Percentiles rank a stretch among this genome's conserved stretches.
Conservation (phyloP, 2,888 invertebrate genomes). For the Philereme transversata region DNA sequence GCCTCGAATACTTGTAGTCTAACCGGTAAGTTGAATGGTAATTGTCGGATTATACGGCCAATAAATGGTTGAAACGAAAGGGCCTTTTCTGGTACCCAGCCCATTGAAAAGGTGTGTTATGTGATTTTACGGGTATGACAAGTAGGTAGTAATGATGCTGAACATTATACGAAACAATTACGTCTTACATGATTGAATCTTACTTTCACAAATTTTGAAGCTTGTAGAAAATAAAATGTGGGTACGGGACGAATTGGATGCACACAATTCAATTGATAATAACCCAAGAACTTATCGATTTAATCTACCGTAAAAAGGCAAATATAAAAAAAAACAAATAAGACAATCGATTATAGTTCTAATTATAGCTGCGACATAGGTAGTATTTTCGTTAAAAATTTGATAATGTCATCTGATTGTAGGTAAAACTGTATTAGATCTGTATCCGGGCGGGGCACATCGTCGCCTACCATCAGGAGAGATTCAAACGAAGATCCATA, state of each 20-base stretch:
- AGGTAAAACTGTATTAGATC: too few relatives aligned
- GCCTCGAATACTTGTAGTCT: slow-evolving; percentile 27
- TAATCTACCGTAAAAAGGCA: too few relatives aligned
- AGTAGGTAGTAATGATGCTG: slow-evolving; percentile 3
- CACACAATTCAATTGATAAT: too few relatives aligned
- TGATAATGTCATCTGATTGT: too few relatives aligned
- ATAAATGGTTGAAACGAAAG: slow-evolving; percentile 29
- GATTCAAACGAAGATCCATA: too few relatives aligned
- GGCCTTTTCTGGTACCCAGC: slow-evolving; percentile 19
- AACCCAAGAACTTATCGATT: too few relatives aligned
- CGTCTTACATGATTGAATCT: slow-evolving; percentile 15
- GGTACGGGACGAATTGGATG: neutral
- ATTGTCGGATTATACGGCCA: slow-evolving; percentile 28
- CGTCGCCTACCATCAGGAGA: too few relatives aligned
- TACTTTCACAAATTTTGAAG: slow-evolving; percentile 27
- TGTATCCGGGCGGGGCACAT: too few relatives aligned
- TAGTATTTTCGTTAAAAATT: too few relatives aligned
- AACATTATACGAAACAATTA: slow-evolving; percentile 10
- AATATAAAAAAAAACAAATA: too few relatives aligned
- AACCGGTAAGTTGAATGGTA: slow-evolving; percentile 33
- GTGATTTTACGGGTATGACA: slow-evolving; percentile 21
- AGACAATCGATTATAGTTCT: too few relatives aligned
- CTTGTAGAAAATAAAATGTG: slow-evolving; percentile 4
- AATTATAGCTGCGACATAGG: too few relatives aligned
- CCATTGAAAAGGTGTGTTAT: slow-evolving; percentile 18